A percentile compares a stretch with the other conserved stretches of the same genome.
Evolutionary conservation across 2,888 invertebrate species (phyloP).

Genomic region (Ametastegia equiseti): DNA sequence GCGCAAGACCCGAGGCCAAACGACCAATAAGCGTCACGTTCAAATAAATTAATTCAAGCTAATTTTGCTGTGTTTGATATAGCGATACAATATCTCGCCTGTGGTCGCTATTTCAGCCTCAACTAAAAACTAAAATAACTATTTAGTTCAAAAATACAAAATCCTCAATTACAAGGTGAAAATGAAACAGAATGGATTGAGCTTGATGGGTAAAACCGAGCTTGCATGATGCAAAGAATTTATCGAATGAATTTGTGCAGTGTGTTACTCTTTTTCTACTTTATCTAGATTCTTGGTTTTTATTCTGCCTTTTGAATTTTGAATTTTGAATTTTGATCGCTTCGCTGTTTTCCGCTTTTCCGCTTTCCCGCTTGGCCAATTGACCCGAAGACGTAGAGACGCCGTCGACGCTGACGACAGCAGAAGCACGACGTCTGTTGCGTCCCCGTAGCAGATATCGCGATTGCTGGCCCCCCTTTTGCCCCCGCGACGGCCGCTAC

Average conservation of each 20-base stretch:
- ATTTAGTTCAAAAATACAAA: conserved; percentile 4
- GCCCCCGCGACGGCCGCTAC: conserved; percentile 56
- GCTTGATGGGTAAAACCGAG: not conserved
- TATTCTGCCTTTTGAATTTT: not conserved
- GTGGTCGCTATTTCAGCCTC: too few relatives aligned
- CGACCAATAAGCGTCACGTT: conserved; percentile 13
- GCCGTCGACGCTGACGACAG: conserved; percentile 55
- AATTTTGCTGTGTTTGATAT: conserved; percentile 7
- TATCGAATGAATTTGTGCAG: not conserved
- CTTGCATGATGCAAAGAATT: not conserved
- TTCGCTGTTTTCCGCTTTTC: conserved; percentile 44
- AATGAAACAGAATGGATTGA: not conserved
- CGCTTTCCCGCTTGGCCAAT: conserved; percentile 43
- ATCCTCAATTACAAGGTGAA: not conserved
- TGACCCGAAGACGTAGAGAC: conserved; percentile 50
- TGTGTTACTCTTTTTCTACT: not conserved
- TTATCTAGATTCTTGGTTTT: not conserved
- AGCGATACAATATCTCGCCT: too few relatives aligned
- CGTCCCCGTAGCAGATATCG: conserved; percentile 57
- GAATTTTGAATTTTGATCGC: conserved; percentile 46
- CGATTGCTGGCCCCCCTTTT: conserved; percentile 59
- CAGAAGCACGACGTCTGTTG: conserved; percentile 55
- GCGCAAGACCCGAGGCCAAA: conserved; percentile 11
- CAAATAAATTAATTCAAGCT: conserved; percentile 25
- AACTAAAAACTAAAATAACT: not conserved